Evolutionary conservation across 2,113 vertebrate species (phyloP), one percentile per base, ranked within the genome.

Genomic region (Bostrychus sinensis): DNA sequence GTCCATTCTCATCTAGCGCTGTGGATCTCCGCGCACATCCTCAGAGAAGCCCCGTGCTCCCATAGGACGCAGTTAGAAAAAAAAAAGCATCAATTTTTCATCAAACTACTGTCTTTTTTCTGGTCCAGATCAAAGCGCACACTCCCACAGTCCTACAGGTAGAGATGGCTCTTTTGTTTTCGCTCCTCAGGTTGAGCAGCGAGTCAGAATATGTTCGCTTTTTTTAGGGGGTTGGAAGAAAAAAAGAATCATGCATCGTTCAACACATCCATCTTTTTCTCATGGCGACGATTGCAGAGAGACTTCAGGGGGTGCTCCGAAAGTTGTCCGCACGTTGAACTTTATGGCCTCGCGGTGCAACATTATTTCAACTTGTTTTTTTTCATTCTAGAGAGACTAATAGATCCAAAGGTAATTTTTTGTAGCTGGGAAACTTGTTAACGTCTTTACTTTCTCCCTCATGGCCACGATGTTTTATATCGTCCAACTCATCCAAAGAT

Each of bases 61-160:
- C 90, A 63, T 75, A 84, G 84, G 90, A 91, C 71, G 63, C 77
- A 70, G 85, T 88, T 86, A 90, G 88, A 84, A 87, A 82, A 70
- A 68, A 72, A 77, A 79, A 77, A 74, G 69, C 88, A 92, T 91
- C 86, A 90, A 92, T 92, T 90, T 92, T 92, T 91, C 84, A 91
- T 92, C 88, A 90, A 90, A 90, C 86, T 87, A 74, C 87, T 80
- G 77, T 82, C 58, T 87, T 70, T 90, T 55, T 87, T 89, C 80
- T 81, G 85, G 90, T 89, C 88, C 86, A 89, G 83, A 91, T 91
- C 91, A 92, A 91, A 91, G 89, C 77, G 38, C 53, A 28, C 57
- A 81, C 84, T 81, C 82, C 83, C 84, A 81, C 85, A 86, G 86
- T 88, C 75, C 83, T 88, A 83, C 87, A 90, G 88, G 86, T 89